Conservation (phyloP, 2,113 vertebrate species). For the Myotis brandtii region DNA sequence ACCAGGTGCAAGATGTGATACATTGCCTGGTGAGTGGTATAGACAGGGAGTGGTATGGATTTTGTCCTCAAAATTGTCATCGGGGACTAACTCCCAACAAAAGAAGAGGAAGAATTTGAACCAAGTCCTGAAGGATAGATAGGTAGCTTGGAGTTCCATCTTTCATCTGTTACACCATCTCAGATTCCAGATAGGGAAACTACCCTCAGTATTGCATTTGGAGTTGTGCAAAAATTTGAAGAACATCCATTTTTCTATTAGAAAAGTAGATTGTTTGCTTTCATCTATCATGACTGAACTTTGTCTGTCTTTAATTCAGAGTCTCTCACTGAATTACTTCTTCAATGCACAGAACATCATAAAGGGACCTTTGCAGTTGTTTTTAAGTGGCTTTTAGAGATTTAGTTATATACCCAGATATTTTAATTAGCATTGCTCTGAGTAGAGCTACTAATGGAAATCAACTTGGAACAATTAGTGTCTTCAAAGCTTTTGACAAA, state of each 20-base stretch:
- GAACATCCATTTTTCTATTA: slow-evolving; percentile 3
- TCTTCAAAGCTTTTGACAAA: slow-evolving; percentile 34
- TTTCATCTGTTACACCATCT: neutral
- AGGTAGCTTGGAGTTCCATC: neutral
- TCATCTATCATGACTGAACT: slow-evolving; percentile 22
- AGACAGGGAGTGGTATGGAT: neutral
- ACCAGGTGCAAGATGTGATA: neutral
- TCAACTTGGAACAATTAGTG: slow-evolving; percentile 38
- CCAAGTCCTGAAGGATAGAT: neutral
- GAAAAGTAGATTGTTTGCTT: slow-evolving; percentile 38
- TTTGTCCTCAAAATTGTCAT: neutral
- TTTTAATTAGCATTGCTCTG: slow-evolving; percentile 61
- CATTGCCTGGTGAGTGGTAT: neutral
- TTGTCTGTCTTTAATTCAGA: slow-evolving; percentile 49
- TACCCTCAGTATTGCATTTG: neutral
- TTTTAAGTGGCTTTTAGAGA: slow-evolving; percentile 61
- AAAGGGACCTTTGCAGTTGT: slow-evolving; percentile 60
- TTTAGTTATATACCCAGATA: slow-evolving; percentile 45
- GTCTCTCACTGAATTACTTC: slow-evolving; percentile 15
- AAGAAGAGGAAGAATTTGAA: neutral
- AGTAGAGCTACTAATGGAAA: slow-evolving; percentile 48
- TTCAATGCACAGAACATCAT: slow-evolving; percentile 20
- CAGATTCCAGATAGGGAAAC: neutral
- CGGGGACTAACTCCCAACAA: neutral
- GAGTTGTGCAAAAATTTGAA: slow-evolving; percentile 9